Percentiles rank a stretch among this genome's conserved stretches.
These are phyloP conservation scores for Diplodus puntazzo DNA, from an alignment of 2,797 vertebrate species.

Conservation along the genomic window DNA sequence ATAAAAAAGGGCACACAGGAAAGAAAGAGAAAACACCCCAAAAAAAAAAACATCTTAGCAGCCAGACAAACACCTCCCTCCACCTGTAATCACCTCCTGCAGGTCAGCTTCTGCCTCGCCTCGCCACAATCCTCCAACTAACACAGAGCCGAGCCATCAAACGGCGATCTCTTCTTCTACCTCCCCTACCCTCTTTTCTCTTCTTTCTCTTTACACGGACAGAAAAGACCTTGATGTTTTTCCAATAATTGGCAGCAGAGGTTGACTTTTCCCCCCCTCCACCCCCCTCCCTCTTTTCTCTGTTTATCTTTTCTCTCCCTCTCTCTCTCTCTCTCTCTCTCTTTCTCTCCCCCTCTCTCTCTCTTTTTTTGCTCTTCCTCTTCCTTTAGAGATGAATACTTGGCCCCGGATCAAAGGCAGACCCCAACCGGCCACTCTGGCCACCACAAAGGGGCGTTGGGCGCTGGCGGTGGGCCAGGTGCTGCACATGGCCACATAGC, in stretches of 20 bases:
- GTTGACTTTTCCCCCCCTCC: conserved; percentile 72
- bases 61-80: conserved; percentile 62
- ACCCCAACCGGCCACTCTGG: conserved; percentile 88
- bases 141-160: conserved; percentile 73
- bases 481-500: conserved; percentile 79
- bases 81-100: conserved; percentile 79
- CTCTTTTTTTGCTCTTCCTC: conserved; percentile 77
- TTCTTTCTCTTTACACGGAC: conserved; percentile 80
- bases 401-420: conserved; percentile 94
- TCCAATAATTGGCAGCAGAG: conserved; percentile 96
- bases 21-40: conserved; percentile 20
- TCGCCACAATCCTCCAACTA: conserved; percentile 67
- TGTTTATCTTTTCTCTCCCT: conserved; percentile 55
- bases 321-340: not conserved
- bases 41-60: conserved; percentile 42
- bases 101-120: conserved; percentile 68
- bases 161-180: conserved; percentile 55
- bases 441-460: conserved; percentile 90
- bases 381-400: conserved; percentile 96
- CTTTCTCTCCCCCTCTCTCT: conserved; percentile 12
- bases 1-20: conserved; percentile 41
- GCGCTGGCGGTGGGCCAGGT: conserved; percentile 87
- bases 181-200: conserved; percentile 57
- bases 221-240: conserved; percentile 91
- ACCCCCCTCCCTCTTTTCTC: conserved; percentile 24